phyloP scores from a whole-genome alignment of 2,797 vertebrate genomes.

The Girardinus metallicus region DNA sequence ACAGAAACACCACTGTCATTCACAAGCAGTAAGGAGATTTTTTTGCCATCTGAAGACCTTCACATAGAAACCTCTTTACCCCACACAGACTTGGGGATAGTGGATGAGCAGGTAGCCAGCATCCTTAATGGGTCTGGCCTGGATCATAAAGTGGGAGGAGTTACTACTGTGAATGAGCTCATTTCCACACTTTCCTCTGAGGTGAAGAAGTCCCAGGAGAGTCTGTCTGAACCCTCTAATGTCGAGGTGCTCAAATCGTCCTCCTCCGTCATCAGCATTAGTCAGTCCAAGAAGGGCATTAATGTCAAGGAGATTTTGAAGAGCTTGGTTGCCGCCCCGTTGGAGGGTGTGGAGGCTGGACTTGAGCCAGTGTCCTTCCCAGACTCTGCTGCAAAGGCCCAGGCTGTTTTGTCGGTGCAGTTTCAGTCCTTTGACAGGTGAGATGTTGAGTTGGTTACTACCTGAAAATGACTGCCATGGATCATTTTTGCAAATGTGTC shows the following conservation, averaged over 20 bases:
- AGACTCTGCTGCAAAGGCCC: constrained; percentile 87
- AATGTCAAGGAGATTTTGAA: constrained; percentile 97
- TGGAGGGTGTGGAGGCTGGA: constrained; percentile 87
- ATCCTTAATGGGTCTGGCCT: constrained; percentile 88
- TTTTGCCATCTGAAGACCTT: constrained; percentile 78
- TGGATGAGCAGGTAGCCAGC: constrained; percentile 86
- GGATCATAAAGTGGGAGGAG: constrained; percentile 75
- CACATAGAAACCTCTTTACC: constrained; percentile 83
- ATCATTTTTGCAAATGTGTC: not conserved
- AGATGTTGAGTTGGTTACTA: constrained; percentile 31
- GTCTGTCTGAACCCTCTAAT: constrained; percentile 81
- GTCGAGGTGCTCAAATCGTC: constrained; percentile 83
- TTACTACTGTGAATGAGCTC: constrained; percentile 83
- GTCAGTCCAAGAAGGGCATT: constrained; percentile 89
- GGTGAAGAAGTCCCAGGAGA: constrained; percentile 89
- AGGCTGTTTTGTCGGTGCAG: constrained; percentile 91
- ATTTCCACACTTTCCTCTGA: constrained; percentile 89
- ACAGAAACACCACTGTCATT: constrained; percentile 87
- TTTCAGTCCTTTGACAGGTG: constrained; percentile 98
- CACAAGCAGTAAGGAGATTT: constrained; percentile 82
- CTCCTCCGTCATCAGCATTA: constrained; percentile 88
- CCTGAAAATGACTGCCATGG: not conserved
- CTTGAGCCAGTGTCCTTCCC: constrained; percentile 88
- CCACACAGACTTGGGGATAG: constrained; percentile 91
- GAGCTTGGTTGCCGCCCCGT: constrained; percentile 93